These are phyloP conservation scores for Melanotus villosus DNA, from an alignment of 2,888 invertebrate genomes.

Conservation along the genomic window DNA sequence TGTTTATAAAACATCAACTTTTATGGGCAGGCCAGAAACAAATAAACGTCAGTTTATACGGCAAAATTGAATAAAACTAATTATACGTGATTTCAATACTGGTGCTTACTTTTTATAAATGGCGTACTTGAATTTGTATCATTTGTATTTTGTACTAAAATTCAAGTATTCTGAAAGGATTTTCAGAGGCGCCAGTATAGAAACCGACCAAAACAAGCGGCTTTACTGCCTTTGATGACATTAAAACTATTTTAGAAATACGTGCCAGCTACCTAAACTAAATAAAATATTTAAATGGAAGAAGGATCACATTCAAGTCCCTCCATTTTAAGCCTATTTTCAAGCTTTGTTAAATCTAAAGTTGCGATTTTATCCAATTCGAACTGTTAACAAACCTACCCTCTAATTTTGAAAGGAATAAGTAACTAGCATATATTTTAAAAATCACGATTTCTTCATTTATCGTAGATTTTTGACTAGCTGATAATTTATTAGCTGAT, in stretches of 20 bases:
- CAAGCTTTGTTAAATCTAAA: too few species aligned
- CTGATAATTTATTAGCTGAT: not conserved
- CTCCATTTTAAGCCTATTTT: too few species aligned
- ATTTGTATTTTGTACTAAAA: not conserved
- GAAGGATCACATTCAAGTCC: too few species aligned
- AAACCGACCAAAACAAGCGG: too few species aligned
- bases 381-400: too few species aligned
- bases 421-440: constrained; percentile 17
- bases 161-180: too few species aligned
- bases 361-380: too few species aligned
- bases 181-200: too few species aligned
- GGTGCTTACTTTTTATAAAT: not conserved
- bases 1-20: too few species aligned
- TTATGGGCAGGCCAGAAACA: too few species aligned
- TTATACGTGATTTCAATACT: not conserved
- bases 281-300: not conserved
- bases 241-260: not conserved
- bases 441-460: not conserved
- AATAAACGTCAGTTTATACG: too few species aligned
- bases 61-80: not conserved
- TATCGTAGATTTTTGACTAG: not conserved
- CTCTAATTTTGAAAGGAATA: not conserved
- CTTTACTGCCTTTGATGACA: not conserved
- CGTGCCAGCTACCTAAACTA: not conserved
- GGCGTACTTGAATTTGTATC: not conserved